These are phyloP conservation scores for Chironomus striatipennis DNA, from an alignment of 1,140 invertebrate genomes.

Conservation along the genomic window DNA sequence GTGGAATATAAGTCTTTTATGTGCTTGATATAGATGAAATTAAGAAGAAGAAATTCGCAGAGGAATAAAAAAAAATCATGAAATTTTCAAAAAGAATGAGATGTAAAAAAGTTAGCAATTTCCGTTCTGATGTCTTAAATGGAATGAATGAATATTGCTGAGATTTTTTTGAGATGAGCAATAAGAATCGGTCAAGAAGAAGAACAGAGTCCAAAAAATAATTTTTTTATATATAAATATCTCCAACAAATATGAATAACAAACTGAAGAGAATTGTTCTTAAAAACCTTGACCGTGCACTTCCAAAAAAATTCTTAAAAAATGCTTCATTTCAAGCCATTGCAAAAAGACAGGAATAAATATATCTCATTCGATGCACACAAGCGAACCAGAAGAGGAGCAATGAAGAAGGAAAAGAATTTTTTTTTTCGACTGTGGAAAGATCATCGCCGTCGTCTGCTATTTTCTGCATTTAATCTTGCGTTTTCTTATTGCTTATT, in stretches of 20 bases:
- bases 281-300: slow-evolving; percentile 3
- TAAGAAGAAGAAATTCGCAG: too few species aligned
- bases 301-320: neutral
- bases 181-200: neutral
- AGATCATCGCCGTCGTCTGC: slow-evolving; percentile 14
- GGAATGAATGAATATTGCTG: neutral
- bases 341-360: neutral
- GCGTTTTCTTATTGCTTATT: neutral
- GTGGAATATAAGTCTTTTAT: neutral
- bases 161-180: too few species aligned
- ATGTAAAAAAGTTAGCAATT: neutral
- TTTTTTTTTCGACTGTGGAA: slow-evolving; percentile 14
- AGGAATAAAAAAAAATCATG: neutral
- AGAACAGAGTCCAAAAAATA: neutral
- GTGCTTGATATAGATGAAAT: too few species aligned
- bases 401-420: neutral
- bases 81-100: neutral
- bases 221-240: neutral
- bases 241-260: neutral
- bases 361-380: slow-evolving; percentile 10
- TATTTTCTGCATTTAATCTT: slow-evolving; percentile 22
- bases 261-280: too few species aligned
- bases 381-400: neutral
- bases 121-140: slow-evolving; percentile 3
- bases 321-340: neutral